Evolutionary conservation across 2,113 vertebrate species (phyloP), one percentile per base, ranked within the genome.

Genomic region (Machaerirhynchus nigripectus): DNA sequence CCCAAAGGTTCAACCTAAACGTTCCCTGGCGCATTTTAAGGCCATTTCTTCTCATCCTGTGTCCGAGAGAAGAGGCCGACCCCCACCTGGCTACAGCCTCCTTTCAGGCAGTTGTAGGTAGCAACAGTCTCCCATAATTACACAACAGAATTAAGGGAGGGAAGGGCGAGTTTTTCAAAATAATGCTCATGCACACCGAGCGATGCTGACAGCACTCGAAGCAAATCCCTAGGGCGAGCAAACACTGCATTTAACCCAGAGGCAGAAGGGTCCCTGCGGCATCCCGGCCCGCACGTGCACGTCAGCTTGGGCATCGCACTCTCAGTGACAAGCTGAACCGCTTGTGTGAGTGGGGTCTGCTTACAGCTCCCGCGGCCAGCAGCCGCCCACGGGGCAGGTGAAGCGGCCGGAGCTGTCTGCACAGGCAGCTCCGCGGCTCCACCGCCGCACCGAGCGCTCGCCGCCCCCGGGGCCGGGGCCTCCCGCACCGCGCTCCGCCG

Each of bases 321-420:
- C 46, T 0, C 4, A 6, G 2, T 11, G 3, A 4, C 5, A 11
- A 39, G 17, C 19, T 2, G 16, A 23, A 3, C 2, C 0, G 28
- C 44, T 39, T 0, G 13, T 3, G 7, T 0, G 6, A 24, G 10
- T 0, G 39, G 7, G 11, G 4, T 4, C 21, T 6, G 14, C 6
- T 7, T 3, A 8, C 49, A 31, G n/a, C 44, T 19, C 33, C 53
- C 5, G 3, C 2, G 46, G 33, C 33, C 73, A 7, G 21, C 3
- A 44, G 9, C 3, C 13, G 8, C 17, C 31, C 15, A 14, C 24
- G 9, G 59, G 24, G 49, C 42, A 8, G 6, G 7, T 2, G 19
- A 35, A 39, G 39, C 6, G 23, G 20, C 71, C 4, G 46, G 11
- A 17, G 30, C 2, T 15, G 20, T 10, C 33, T 5, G 71, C 40